Evolutionary conservation across 2,797 vertebrate species (phyloP).

Genomic region (Acanthis flammea): DNA sequence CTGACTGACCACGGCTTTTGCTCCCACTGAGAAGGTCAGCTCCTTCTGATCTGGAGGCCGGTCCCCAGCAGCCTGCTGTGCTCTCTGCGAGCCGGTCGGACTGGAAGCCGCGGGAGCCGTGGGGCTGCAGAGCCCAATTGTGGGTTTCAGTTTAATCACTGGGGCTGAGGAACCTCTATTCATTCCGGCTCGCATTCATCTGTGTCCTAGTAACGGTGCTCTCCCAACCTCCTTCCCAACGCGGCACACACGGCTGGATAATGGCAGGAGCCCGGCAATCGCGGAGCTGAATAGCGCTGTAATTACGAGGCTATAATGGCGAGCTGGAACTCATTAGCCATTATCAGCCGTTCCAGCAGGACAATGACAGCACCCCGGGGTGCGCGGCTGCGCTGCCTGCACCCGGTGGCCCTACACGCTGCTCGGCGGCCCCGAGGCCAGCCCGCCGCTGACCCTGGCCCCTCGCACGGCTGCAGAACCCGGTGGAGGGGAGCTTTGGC

Average conservation of each 20-base stretch:
- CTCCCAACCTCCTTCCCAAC: not conserved
- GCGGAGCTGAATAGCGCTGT: slow-evolving; percentile 50
- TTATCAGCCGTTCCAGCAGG: slow-evolving; percentile 52
- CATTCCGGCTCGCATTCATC: slow-evolving; percentile 36
- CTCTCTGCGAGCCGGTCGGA: accelerated
- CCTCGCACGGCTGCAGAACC: not conserved
- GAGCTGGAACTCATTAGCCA: slow-evolving; percentile 64
- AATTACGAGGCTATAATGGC: slow-evolving; percentile 51
- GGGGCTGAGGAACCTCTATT: slow-evolving; percentile 52
- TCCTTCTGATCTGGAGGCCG: not conserved
- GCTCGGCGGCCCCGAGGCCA: not conserved
- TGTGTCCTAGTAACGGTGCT: slow-evolving; percentile 55
- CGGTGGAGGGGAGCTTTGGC: not conserved
- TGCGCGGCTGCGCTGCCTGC: not conserved
- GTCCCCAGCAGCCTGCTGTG: not conserved
- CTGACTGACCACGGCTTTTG: not conserved
- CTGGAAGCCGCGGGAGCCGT: not conserved
- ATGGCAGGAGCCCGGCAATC: slow-evolving; percentile 54
- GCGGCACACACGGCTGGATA: slow-evolving; percentile 34
- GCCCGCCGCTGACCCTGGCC: not conserved
- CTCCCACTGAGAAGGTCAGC: not conserved
- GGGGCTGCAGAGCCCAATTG: not conserved
- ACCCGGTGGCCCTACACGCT: not conserved
- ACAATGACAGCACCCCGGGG: slow-evolving; percentile 42
- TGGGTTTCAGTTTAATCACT: slow-evolving; percentile 36